phyloP scores from a whole-genome alignment of 2,113 vertebrate species.

The Spea multiplicata region DNA sequence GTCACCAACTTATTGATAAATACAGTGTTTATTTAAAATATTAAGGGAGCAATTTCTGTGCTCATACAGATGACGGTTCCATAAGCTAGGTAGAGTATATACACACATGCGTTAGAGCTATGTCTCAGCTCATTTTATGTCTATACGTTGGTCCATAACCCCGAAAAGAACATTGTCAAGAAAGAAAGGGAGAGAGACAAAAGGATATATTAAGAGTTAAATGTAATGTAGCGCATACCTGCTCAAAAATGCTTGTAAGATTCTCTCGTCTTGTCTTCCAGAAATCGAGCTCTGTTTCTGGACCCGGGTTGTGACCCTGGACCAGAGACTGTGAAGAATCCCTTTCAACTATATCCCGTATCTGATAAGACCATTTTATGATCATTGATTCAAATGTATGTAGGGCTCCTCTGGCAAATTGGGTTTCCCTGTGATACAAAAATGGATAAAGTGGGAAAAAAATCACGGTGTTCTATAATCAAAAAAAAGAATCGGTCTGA shows the following conservation, averaged over 20 bases:
- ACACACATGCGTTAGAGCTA: too few relatives aligned
- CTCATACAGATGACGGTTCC: too few relatives aligned
- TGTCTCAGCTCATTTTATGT: too few relatives aligned
- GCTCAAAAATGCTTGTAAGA: slow-evolving; percentile 64
- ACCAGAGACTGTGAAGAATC: slow-evolving; percentile 66
- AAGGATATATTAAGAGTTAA: background rate
- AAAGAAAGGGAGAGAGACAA: background rate
- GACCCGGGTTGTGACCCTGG: slow-evolving; percentile 55
- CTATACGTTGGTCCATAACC: too few relatives aligned
- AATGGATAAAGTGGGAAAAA: background rate
- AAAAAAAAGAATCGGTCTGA: too few relatives aligned
- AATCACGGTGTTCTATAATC: too few relatives aligned
- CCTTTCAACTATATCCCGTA: slow-evolving; percentile 63
- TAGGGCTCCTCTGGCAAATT: slow-evolving; percentile 59
- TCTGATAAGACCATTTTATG: slow-evolving; percentile 72
- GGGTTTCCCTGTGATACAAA: background rate
- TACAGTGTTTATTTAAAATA: too few relatives aligned
- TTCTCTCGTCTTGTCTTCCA: slow-evolving; percentile 70
- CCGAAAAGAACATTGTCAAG: too few relatives aligned
- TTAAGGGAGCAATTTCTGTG: too few relatives aligned
- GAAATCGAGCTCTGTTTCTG: slow-evolving; percentile 68
- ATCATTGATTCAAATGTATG: slow-evolving; percentile 67
- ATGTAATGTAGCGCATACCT: slow-evolving; percentile 58
- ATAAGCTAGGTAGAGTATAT: too few relatives aligned
- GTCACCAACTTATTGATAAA: too few relatives aligned